phyloP scores from a whole-genome alignment of 2,888 invertebrate species.

The Parnassius orleans region DNA sequence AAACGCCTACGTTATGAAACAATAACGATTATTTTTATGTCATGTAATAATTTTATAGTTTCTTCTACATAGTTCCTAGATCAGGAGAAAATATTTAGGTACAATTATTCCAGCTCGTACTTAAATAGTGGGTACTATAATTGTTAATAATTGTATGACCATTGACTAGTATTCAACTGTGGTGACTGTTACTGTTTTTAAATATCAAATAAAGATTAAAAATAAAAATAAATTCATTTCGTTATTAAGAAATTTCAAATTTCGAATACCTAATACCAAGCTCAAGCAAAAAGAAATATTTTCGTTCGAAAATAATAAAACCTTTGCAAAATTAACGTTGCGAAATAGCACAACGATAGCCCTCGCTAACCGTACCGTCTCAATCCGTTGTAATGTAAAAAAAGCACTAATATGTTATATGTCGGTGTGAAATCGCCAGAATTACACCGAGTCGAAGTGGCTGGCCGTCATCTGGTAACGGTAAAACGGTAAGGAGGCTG shows the following conservation, averaged over 20 bases:
- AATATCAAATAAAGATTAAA: too few species aligned
- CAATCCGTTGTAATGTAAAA: conserved; percentile 38
- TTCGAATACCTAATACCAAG: neutral
- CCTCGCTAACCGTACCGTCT: conserved; percentile 25
- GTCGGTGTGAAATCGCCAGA: conserved; percentile 69
- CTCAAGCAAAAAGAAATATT: neutral
- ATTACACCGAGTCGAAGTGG: conserved; percentile 40
- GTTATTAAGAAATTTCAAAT: neutral
- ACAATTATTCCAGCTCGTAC: too few species aligned
- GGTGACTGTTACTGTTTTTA: too few species aligned
- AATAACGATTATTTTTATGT: too few species aligned
- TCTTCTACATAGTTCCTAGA: too few species aligned
- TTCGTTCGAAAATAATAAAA: conserved; percentile 1
- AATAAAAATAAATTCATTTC: too few species aligned
- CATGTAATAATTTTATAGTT: too few species aligned
- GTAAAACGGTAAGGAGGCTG: conserved; percentile 47
- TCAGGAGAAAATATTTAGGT: too few species aligned
- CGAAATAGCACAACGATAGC: conserved; percentile 14
- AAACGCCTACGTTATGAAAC: neutral
- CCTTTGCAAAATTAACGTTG: conserved; percentile 10
- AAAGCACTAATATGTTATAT: conserved; percentile 52
- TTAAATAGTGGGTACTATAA: too few species aligned
- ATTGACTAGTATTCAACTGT: too few species aligned
- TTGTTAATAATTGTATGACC: too few species aligned
- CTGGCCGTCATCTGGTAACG: conserved; percentile 65